Percentiles rank a stretch among this genome's conserved stretches.
Evolutionary conservation across 2,888 invertebrate genomes (phyloP).

Genomic region (Cephus nigrinus): DNA sequence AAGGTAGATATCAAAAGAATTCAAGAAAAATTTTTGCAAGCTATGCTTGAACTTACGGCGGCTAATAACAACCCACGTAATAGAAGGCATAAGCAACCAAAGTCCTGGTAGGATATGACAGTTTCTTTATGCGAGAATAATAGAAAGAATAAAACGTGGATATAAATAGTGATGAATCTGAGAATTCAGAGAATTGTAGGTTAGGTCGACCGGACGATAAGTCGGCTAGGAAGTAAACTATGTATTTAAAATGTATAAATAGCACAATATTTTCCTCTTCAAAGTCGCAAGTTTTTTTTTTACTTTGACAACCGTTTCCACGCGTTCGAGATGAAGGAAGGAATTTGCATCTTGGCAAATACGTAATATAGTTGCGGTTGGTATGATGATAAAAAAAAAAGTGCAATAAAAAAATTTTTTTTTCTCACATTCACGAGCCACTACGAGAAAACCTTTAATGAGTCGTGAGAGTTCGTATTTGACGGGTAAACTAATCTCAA

Average conservation of each 20-base stretch:
- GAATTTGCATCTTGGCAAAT: background rate
- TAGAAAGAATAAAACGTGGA: background rate
- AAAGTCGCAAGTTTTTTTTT: background rate
- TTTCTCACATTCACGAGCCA: background rate
- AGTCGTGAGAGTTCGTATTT: background rate
- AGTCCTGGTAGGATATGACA: background rate
- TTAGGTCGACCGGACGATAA: constrained; percentile 2
- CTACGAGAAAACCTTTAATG: background rate
- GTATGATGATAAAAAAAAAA: background rate
- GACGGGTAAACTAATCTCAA: background rate
- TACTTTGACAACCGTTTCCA: background rate
- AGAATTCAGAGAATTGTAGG: constrained; percentile 22
- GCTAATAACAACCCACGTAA: background rate
- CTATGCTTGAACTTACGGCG: background rate
- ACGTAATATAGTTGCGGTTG: background rate
- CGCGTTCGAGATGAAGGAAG: background rate
- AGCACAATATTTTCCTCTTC: background rate
- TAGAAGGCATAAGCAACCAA: background rate
- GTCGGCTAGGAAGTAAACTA: background rate
- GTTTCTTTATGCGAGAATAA: background rate
- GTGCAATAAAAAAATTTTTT: too few species aligned
- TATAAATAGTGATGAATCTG: constrained; percentile 39
- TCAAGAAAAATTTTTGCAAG: background rate
- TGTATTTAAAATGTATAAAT: background rate
- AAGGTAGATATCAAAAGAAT: background rate